phyloP scores from a whole-genome alignment of 2,113 vertebrate genomes.

The Zosterops japonicus region DNA sequence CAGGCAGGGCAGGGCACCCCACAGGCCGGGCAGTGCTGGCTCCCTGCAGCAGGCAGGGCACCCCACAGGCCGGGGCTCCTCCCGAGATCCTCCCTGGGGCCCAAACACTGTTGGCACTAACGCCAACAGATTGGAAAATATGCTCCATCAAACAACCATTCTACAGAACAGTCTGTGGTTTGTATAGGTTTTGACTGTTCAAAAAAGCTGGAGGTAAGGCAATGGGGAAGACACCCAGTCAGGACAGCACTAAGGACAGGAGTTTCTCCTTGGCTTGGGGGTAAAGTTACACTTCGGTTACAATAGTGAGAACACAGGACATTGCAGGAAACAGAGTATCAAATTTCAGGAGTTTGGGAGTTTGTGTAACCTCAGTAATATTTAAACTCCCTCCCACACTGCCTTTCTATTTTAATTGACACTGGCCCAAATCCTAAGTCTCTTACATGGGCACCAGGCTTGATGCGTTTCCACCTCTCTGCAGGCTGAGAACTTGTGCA shows the following conservation, averaged over 20 bases:
- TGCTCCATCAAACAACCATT: background rate
- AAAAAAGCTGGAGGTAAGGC: background rate
- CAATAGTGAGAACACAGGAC: slow-evolving; percentile 9
- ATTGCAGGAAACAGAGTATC: slow-evolving; percentile 29
- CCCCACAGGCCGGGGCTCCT: fast-evolving
- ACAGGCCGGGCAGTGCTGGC: no score
- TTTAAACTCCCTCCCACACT: slow-evolving; percentile 6
- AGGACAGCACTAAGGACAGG: background rate
- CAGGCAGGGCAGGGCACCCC: no score
- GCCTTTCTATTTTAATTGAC: slow-evolving; percentile 16
- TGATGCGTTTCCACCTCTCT: background rate
- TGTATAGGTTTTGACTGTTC: background rate
- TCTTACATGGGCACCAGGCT: background rate
- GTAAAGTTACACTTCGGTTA: slow-evolving; percentile 17
- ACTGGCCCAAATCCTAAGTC: background rate
- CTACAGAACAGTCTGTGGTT: background rate
- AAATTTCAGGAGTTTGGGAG: slow-evolving; percentile 32
- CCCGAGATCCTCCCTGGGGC: background rate
- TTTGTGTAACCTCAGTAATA: slow-evolving; percentile 35
- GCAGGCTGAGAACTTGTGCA: background rate
- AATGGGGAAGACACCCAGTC: background rate
- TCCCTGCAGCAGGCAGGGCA: no score
- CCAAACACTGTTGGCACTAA: background rate
- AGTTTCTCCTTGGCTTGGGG: background rate
- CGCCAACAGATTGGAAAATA: background rate